Evolutionary conservation across 2,797 vertebrate genomes (phyloP), one percentile per base, ranked within the genome.

Genomic region (Mycteria americana): DNA sequence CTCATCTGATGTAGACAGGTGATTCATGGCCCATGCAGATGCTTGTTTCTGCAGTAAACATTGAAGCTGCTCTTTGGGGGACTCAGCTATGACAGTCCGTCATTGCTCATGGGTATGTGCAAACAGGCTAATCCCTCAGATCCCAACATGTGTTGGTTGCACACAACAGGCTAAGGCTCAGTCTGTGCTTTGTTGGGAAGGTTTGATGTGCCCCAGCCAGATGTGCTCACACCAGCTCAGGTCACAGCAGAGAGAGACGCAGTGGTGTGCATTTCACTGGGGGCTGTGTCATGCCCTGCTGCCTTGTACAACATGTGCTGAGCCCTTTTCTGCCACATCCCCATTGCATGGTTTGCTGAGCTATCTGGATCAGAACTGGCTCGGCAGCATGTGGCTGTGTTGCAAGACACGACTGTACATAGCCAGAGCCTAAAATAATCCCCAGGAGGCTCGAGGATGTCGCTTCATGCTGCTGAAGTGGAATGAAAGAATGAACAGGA

Each of bases 191-290:
- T 0, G 1, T 4, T 56, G 33, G 30, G 33, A 77, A 64, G 27
- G 45, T 25, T 33, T 64, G 54, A 18, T 48, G 50, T 91, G 13
- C 19, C 41, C 39, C 50, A 70, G 51, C 30, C 46, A 43, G 53
- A 35, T 30, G 39, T 62, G 31, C 46, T 81, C 27, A 8, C 21
- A 31, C 18, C 28, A 89, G 77, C 50, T 64, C 24, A 22, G 60
- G 31, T n/a, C 14, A 5, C 0, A 1, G 56, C 57, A 51, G 37
- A 74, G 35, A n/a, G 51, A 37, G 14, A 43, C 10, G 23, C 39
- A 7, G 10, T 18, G 51, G 11, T 0, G 1, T 53, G 31, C 2
- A 2, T 45, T 30, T 59, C 0, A 0, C 5, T 57, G 72, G 21
- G 50, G 45, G 9, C 39, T 60, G 15, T 67, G 88, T n/a, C 19